A percentile compares a stretch with the other conserved stretches of the same genome.
These are phyloP conservation scores for Diorhabda sublineata DNA, from an alignment of 1,140 invertebrate species.

Conservation along the genomic window DNA sequence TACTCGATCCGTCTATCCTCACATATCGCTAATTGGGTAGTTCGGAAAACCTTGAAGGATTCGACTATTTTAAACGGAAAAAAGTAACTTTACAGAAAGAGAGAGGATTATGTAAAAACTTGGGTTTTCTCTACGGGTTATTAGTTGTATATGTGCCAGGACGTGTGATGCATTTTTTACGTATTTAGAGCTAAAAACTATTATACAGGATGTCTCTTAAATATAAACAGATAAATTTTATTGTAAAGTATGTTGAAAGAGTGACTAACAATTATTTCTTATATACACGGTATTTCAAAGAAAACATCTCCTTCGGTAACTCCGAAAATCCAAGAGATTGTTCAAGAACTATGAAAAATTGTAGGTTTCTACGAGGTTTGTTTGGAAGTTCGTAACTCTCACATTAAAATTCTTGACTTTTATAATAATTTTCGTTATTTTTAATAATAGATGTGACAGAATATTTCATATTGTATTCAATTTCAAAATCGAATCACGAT, in stretches of 20 bases:
- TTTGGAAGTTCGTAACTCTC: too few relatives aligned
- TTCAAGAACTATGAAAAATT: neutral
- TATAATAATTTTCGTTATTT: too few relatives aligned
- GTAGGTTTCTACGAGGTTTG: neutral
- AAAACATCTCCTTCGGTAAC: too few relatives aligned
- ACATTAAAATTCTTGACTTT: too few relatives aligned
- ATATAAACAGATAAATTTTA: too few relatives aligned
- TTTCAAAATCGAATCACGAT: neutral
- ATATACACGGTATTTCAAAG: too few relatives aligned
- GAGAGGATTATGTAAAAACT: neutral
- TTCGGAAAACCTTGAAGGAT: slow-evolving; percentile 1
- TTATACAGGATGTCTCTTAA: too few relatives aligned
- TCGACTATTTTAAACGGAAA: neutral
- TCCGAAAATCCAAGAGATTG: neutral
- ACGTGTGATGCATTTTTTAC: too few relatives aligned
- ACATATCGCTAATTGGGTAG: slow-evolving; percentile 10
- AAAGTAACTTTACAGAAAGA: neutral
- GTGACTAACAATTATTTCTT: too few relatives aligned
- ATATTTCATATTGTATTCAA: neutral
- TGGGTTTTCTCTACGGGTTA: neutral
- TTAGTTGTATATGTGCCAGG: neutral
- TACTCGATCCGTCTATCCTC: slow-evolving; percentile 17
- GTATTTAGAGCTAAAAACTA: too few relatives aligned
- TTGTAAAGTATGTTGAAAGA: too few relatives aligned
- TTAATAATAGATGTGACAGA: too few relatives aligned